These are phyloP conservation scores for Scaptomyza polygonia DNA, from an alignment of 2,888 invertebrate species.

Conservation along the genomic window DNA sequence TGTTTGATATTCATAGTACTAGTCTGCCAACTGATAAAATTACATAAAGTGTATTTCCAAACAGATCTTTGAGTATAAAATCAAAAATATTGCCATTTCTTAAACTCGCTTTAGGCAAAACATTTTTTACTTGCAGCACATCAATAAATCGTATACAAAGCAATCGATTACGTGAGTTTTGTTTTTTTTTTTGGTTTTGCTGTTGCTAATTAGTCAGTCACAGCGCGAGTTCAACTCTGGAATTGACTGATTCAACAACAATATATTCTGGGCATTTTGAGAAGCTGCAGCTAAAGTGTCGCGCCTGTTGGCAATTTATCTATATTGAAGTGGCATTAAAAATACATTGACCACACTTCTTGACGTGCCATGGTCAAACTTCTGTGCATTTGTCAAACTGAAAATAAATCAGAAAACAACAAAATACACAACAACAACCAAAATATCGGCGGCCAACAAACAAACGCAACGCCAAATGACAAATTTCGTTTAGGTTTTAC, in stretches of 20 bases:
- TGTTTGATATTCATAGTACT: no score
- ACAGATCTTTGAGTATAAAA: no score
- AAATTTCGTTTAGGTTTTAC: constrained; percentile 55
- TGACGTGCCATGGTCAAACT: constrained; percentile 78
- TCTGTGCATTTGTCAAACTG: constrained; percentile 76
- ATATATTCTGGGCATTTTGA: not conserved
- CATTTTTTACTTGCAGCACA: constrained; percentile 21
- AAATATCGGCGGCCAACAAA: constrained; percentile 63
- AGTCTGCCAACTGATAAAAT: no score
- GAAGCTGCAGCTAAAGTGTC: constrained; percentile 20
- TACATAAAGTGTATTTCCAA: no score
- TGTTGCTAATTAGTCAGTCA: constrained; percentile 35
- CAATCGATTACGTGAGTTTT: constrained; percentile 21
- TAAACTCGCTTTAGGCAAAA: not conserved
- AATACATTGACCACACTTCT: constrained; percentile 75
- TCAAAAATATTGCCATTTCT: not conserved
- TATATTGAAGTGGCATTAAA: constrained; percentile 72
- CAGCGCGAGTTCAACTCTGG: constrained; percentile 22
- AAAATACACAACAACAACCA: constrained; percentile 11
- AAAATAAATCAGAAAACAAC: constrained; percentile 71
- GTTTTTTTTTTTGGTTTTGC: not conserved
- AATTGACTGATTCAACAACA: constrained; percentile 13
- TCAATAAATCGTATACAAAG: constrained; percentile 22
- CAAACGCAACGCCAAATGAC: constrained; percentile 64
- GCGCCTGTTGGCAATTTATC: constrained; percentile 69